phyloP scores from a whole-genome alignment of 2,888 invertebrate genomes.

The Amblyjoppa proteus region DNA sequence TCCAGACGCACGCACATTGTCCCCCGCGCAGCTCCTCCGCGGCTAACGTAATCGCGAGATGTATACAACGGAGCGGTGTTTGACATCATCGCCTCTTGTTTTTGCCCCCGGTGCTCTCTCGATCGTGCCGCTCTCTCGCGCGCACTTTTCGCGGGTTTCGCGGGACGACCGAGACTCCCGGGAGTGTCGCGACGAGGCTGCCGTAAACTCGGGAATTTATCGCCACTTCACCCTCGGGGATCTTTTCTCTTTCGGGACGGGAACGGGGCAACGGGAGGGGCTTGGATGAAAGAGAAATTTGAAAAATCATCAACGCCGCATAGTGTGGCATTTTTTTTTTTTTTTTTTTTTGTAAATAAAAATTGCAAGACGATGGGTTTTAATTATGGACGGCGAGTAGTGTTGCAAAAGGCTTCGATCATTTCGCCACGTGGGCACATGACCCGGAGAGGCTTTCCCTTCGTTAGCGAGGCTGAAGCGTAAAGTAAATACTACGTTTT shows the following conservation, averaged over 20 bases:
- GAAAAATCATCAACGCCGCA: conserved; percentile 24
- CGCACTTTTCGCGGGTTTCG: conserved; percentile 29
- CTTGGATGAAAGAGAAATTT: conserved; percentile 38
- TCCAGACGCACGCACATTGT: conserved; percentile 20
- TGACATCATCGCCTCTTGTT: conserved; percentile 9
- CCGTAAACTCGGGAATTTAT: conserved; percentile 72
- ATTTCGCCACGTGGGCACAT: conserved; percentile 10
- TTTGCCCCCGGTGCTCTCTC: conserved; percentile 10
- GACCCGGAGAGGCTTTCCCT: conserved; percentile 30
- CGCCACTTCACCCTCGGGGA: conserved; percentile 28
- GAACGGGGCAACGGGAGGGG: conserved; percentile 16
- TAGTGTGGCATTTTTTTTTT: conserved; percentile 1
- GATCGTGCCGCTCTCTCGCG: conserved; percentile 36
- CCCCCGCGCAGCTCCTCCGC: not conserved
- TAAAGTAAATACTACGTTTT: too few relatives aligned
- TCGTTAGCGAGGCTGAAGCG: not conserved
- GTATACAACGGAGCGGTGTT: conserved; percentile 35
- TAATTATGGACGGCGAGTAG: conserved; percentile 12
- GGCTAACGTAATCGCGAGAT: conserved; percentile 11
- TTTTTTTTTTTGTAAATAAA: conserved; percentile 10
- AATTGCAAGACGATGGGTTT: conserved; percentile 20
- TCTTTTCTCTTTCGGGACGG: not conserved
- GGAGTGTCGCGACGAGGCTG: conserved; percentile 51
- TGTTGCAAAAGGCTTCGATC: conserved; percentile 23
- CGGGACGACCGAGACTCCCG: conserved; percentile 13